These are phyloP conservation scores for Helobdella robusta DNA, from an alignment of 2,888 invertebrate genomes.

Conservation along the genomic window DNA sequence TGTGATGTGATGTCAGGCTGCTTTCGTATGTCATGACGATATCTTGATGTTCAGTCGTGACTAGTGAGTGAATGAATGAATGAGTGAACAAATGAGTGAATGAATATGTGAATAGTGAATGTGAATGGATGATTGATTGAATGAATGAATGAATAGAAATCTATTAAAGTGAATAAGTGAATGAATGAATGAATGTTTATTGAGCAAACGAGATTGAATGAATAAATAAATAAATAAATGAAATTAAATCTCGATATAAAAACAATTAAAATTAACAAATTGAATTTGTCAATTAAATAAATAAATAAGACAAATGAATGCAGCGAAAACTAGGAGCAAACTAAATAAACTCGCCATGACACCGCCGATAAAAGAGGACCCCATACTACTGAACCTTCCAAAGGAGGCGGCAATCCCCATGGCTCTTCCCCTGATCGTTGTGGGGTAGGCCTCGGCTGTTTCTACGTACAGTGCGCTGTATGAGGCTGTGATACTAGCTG, in stretches of 20 bases:
- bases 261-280: not conserved
- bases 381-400: conserved; percentile 32
- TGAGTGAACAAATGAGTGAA: no score
- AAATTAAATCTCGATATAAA: not conserved
- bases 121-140: no score
- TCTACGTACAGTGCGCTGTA: conserved; percentile 31
- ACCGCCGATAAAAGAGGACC: conserved; percentile 32
- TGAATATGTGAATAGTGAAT: no score
- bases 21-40: no score
- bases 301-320: not conserved
- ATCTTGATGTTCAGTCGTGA: no score
- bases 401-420: conserved; percentile 30
- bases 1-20: no score
- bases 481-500: no score
- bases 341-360: conserved; percentile 25
- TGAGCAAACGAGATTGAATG: not conserved
- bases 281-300: not conserved
- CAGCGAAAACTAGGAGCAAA: not conserved
- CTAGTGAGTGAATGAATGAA: no score
- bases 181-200: no score
- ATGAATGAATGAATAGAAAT: no score
- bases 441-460: conserved; percentile 33
- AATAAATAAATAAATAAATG: not conserved
- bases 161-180: no score
- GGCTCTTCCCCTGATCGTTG: conserved; percentile 31